These are phyloP conservation scores for Cheilosia scutellata DNA, from an alignment of 2,888 invertebrate species.

Conservation along the genomic window DNA sequence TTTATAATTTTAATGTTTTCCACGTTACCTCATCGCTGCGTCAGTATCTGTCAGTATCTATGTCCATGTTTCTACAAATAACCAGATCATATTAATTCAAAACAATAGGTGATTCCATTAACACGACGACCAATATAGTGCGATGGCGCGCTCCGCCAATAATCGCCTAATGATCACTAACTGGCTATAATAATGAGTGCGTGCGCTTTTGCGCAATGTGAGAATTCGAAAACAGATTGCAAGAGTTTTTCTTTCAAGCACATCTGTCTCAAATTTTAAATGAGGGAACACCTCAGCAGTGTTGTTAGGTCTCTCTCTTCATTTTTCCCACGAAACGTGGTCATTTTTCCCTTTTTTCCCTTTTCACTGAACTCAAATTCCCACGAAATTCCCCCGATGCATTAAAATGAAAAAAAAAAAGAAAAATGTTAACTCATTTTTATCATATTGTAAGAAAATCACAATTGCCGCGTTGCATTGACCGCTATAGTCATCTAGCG, in stretches of 20 bases:
- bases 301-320: too few relatives aligned
- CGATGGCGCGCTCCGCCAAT: slow-evolving; percentile 25
- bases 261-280: too few relatives aligned
- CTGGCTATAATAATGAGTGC: slow-evolving; percentile 13
- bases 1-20: slow-evolving; percentile 18
- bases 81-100: slow-evolving; percentile 50
- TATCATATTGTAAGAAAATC: too few relatives aligned
- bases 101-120: slow-evolving; percentile 68
- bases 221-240: slow-evolving; percentile 21
- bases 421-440: too few relatives aligned
- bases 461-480: too few relatives aligned
- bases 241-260: not conserved
- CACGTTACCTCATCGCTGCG: slow-evolving; percentile 29
- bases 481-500: too few relatives aligned
- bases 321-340: too few relatives aligned
- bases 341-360: too few relatives aligned
- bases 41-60: too few relatives aligned
- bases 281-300: not conserved
- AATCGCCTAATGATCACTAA: slow-evolving; percentile 22
- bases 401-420: too few relatives aligned
- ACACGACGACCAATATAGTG: slow-evolving; percentile 47
- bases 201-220: slow-evolving; percentile 35
- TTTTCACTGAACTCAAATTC: too few relatives aligned
- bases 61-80: slow-evolving; percentile 27
- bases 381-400: too few relatives aligned